Percentiles rank a stretch among this genome's conserved stretches.
Evolutionary conservation across 2,888 invertebrate genomes (phyloP).

Genomic region (Syrphus vitripennis): DNA sequence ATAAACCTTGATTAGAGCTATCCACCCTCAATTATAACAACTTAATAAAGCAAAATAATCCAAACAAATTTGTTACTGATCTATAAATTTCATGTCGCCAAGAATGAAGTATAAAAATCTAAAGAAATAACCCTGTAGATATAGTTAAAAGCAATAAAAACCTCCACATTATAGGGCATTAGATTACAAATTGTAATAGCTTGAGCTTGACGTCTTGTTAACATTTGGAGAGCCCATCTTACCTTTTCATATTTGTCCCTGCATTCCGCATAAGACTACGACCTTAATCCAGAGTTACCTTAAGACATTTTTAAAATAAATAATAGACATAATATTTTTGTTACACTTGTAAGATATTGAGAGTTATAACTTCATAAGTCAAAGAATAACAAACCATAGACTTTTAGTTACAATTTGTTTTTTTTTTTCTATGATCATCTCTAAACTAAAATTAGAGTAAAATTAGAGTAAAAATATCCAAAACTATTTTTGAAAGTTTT

Average conservation of each 20-base stretch:
- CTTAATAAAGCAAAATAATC: slow-evolving; percentile 16
- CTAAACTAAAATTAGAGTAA: no score
- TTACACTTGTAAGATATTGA: no score
- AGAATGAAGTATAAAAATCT: neutral
- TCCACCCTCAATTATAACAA: neutral
- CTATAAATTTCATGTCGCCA: neutral
- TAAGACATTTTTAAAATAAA: neutral
- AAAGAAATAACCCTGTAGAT: neutral
- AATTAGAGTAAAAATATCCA: no score
- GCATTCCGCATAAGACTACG: neutral
- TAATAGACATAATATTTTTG: no score
- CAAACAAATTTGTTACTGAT: slow-evolving; percentile 16
- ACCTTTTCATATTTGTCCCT: neutral
- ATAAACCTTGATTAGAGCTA: neutral
- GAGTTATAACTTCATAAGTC: no score
- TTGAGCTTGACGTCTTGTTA: slow-evolving; percentile 30
- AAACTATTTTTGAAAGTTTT: no score
- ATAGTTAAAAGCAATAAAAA: slow-evolving; percentile 15
- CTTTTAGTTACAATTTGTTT: no score
- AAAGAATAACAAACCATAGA: no score
- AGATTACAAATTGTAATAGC: slow-evolving; percentile 31
- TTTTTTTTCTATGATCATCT: no score
- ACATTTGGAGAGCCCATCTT: slow-evolving; percentile 18
- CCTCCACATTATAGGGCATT: slow-evolving; percentile 16
- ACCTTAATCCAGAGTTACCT: neutral